phyloP scores from a whole-genome alignment of 2,888 invertebrate species.

The Idaea biselata region DNA sequence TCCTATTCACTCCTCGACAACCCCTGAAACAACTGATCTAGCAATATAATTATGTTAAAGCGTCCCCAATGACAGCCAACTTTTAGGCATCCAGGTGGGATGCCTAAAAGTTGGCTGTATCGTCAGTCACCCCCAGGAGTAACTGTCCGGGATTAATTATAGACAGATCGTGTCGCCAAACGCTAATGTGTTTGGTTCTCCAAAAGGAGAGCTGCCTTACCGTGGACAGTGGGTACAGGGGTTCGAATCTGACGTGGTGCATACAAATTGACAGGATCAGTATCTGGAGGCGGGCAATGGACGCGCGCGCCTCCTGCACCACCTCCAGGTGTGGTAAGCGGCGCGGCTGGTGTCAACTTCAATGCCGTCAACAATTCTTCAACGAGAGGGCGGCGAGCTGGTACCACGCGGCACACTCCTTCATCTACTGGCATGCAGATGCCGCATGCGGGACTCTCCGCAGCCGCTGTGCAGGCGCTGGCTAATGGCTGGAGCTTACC shows the following conservation, averaged over 20 bases:
- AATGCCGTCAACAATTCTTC: constrained; percentile 53
- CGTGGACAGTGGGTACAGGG: too few species aligned
- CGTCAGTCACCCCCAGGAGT: too few species aligned
- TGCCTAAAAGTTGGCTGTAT: too few species aligned
- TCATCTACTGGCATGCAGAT: constrained; percentile 62
- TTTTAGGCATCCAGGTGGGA: too few species aligned
- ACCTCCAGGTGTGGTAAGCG: constrained; percentile 69
- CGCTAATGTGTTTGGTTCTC: too few species aligned
- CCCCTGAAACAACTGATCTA: too few species aligned
- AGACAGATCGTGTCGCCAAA: too few species aligned
- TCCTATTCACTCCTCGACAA: too few species aligned
- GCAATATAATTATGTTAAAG: too few species aligned
- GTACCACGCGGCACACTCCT: constrained; percentile 54
- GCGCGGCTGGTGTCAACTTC: constrained; percentile 40
- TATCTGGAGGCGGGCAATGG: constrained; percentile 85
- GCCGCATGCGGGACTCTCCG: constrained; percentile 63
- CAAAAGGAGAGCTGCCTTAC: too few species aligned
- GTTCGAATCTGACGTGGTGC: background rate
- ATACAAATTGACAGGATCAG: constrained; percentile 47
- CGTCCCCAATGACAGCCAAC: too few species aligned
- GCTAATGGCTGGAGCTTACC: constrained; percentile 66
- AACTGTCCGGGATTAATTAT: too few species aligned
- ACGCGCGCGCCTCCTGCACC: constrained; percentile 88
- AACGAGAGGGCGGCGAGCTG: constrained; percentile 55
- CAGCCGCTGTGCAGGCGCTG: constrained; percentile 69